Percentiles rank a stretch among this genome's conserved stretches.
phyloP scores from a whole-genome alignment of 1,140 invertebrate species.

The Onthophagus taurus region DNA sequence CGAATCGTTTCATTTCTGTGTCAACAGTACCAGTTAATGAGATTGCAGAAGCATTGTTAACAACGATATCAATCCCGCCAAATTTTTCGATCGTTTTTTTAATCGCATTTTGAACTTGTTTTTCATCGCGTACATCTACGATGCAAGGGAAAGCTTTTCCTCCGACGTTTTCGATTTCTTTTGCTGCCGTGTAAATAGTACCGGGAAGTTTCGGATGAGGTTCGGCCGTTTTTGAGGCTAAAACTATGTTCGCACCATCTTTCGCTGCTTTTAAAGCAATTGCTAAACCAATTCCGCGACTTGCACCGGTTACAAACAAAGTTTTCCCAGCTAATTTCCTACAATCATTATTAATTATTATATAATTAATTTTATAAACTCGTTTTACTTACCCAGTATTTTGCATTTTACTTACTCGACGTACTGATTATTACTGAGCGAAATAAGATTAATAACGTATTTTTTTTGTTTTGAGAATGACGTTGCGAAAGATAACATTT shows the following conservation, averaged over 20 bases:
- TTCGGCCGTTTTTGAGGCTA: conserved; percentile 93
- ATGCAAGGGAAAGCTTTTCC: conserved; percentile 87
- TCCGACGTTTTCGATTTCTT: conserved; percentile 89
- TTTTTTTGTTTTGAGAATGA: no score
- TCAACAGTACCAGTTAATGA: conserved; percentile 74
- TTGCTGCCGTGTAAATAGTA: conserved; percentile 92
- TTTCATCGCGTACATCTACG: conserved; percentile 88
- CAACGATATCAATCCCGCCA: conserved; percentile 90
- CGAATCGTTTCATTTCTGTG: conserved; percentile 94
- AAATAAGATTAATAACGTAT: no score
- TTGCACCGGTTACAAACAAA: conserved; percentile 93
- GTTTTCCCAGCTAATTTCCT: conserved; percentile 88
- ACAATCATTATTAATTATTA: conserved; percentile 22
- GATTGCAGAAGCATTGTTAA: conserved; percentile 98
- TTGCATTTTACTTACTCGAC: conserved; percentile 6
- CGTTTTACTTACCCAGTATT: conserved; percentile 14
- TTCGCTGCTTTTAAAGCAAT: conserved; percentile 89
- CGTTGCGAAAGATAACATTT: no score
- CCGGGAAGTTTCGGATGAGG: conserved; percentile 96
- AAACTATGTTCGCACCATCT: conserved; percentile 92
- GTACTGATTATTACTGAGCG: not conserved
- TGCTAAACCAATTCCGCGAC: conserved; percentile 93
- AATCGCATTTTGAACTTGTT: conserved; percentile 73
- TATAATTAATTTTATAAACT: conserved; percentile 3
- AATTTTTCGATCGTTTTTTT: conserved; percentile 82